Evolutionary conservation across 2,113 vertebrate genomes (phyloP), one percentile per base, ranked within the genome.

Genomic region (Aviceda subcristata): DNA sequence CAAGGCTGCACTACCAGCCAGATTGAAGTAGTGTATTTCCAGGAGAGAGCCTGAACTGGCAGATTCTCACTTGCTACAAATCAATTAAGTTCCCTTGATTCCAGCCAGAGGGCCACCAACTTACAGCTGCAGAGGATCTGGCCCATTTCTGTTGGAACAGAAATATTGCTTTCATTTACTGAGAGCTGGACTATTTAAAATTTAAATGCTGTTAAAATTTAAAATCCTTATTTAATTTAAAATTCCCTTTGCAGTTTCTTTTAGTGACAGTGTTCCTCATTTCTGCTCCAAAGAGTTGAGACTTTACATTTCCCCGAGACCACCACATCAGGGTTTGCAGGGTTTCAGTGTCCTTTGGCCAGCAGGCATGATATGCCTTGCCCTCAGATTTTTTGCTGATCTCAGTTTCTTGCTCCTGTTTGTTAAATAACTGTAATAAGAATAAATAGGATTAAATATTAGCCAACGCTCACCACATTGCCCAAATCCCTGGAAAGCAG

Each of bases 141-240:
- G 53, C 56, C 79, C 36, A 26, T 86, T 88, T 90, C 21, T 4
- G 2, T 23, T 87, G 50, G 41, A 94, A 81, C 14, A 94, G 69
- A 94, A 92, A 78, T 76, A 94, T 3, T 81, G 69, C 69, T 95
- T 94, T 92, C 73, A 87, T 95, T 94, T 57, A 64, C 48, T 0
- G 0, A 89, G 76, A 72, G 69, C 16, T 36, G 20, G 32, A 8
- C 50, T 91, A 62, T 41, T 94, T 95, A 89, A 94, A 92, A 68
- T 94, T 92, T 92, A 94, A 96, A 86, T 89, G 76, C 48, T 7
- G 20, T 91, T 94, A 93, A 94, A 97, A 64, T 87, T 94, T 94
- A 39, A 94, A 96, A 92, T 78, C 39, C 2, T 21, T 26, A 75
- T 69, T 86, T 88, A 67, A 68, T 89, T 89, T 91, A 74, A 92